Conservation (phyloP, 2,797 vertebrate species). For the Microchirus variegatus region DNA sequence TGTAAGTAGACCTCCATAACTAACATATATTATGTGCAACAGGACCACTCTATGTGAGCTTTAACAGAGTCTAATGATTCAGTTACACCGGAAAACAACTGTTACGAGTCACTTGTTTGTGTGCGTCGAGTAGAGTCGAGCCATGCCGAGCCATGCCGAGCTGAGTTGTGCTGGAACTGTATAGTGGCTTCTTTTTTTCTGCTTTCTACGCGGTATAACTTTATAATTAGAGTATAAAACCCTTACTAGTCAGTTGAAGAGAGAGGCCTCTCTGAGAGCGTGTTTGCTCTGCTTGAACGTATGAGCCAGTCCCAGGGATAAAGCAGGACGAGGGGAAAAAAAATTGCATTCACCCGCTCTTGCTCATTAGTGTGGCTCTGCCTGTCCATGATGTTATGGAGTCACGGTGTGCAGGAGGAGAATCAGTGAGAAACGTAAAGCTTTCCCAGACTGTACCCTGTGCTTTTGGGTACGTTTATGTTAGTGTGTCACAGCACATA, state of each 20-base stretch:
- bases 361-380: constrained; percentile 35
- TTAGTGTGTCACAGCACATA: too few species aligned
- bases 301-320: constrained; percentile 28
- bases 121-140: too few species aligned
- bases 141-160: too few species aligned
- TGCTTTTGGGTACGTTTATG: background rate
- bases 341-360: constrained; percentile 33
- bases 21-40: too few species aligned
- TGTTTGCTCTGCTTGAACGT: constrained; percentile 13
- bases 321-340: constrained; percentile 19
- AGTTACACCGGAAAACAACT: too few species aligned
- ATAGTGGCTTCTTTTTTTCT: too few species aligned
- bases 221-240: background rate
- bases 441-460: constrained; percentile 2
- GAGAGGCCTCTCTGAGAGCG: background rate
- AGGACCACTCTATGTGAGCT: too few species aligned
- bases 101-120: too few species aligned
- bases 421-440: constrained; percentile 6
- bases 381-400: constrained; percentile 25
- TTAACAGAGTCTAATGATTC: too few species aligned
- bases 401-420: constrained; percentile 8
- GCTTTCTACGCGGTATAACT: too few species aligned
- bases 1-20: too few species aligned
- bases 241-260: background rate
- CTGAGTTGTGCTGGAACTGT: too few species aligned